A percentile compares a stretch with the other conserved stretches of the same genome.
Conservation (phyloP, 2,113 vertebrate species). For the Gracilinanus agilis region DNA sequence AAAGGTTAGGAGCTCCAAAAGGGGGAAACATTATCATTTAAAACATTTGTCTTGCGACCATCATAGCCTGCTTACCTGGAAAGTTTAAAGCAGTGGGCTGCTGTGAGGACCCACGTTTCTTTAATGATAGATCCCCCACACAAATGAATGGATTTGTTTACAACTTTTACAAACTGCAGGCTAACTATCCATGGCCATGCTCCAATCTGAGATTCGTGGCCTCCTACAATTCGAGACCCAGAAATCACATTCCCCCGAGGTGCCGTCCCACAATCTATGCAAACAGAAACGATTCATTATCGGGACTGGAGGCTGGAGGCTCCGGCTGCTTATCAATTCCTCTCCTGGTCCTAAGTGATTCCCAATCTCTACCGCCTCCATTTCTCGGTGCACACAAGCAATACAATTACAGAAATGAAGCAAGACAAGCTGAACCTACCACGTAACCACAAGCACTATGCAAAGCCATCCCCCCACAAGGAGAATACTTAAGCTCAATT, state of each 20-base stretch:
- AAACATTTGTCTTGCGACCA: neutral
- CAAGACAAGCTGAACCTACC: neutral
- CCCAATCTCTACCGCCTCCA: too few species aligned
- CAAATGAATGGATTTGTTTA: neutral
- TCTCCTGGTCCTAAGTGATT: neutral
- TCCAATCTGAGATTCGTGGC: neutral
- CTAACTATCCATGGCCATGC: neutral
- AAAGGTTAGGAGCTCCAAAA: neutral
- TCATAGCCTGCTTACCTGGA: neutral
- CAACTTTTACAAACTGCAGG: accelerated
- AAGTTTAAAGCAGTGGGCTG: neutral
- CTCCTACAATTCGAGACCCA: neutral
- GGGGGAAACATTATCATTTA: neutral
- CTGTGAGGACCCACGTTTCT: neutral
- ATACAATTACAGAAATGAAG: neutral
- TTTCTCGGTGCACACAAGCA: neutral
- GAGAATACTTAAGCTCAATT: neutral
- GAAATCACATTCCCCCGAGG: neutral
- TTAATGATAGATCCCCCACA: neutral
- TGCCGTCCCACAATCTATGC: neutral
- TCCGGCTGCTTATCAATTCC: neutral
- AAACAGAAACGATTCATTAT: neutral
- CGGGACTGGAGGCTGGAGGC: neutral
- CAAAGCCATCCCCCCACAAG: neutral
- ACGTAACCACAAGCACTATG: neutral